phyloP scores from a whole-genome alignment of 1,140 invertebrate genomes.

The Hylyphantes graminicola region DNA sequence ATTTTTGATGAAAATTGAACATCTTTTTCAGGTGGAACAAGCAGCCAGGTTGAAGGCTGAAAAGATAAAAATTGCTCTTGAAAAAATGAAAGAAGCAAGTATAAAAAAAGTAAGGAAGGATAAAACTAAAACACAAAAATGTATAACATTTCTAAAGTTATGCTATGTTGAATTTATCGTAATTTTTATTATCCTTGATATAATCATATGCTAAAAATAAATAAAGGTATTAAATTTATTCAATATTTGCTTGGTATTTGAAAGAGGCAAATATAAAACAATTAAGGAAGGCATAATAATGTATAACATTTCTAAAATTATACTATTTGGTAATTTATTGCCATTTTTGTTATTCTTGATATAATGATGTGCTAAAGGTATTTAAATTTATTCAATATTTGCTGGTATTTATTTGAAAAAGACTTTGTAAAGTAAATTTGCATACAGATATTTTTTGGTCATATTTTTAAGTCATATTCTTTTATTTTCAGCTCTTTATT shows the following conservation, averaged over 20 bases:
- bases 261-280: conserved; percentile 89
- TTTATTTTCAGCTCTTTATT: conserved; percentile 80
- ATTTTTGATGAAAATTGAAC: not conserved
- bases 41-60: conserved; percentile 74
- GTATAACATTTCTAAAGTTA: too few species aligned
- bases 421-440: not conserved
- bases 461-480: not conserved
- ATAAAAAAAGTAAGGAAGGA: conserved; percentile 73
- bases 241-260: conserved; percentile 68
- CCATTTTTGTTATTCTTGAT: too few species aligned
- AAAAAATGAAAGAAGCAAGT: conserved; percentile 96
- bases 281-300: conserved; percentile 63
- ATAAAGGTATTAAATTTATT: too few species aligned
- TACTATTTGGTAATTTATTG: too few species aligned
- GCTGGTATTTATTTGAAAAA: too few species aligned
- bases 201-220: too few species aligned
- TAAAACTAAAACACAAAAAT: too few species aligned
- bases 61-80: conserved; percentile 93
- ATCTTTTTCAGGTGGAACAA: conserved; percentile 54
- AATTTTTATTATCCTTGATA: too few species aligned
- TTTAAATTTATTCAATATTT: too few species aligned
- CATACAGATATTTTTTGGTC: not conserved
- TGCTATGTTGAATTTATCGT: too few species aligned
- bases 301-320: too few species aligned
- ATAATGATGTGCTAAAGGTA: too few species aligned